Evolutionary conservation across 2,113 vertebrate genomes (phyloP), one percentile per base, ranked within the genome.

Genomic region (Nannospalax galili): DNA sequence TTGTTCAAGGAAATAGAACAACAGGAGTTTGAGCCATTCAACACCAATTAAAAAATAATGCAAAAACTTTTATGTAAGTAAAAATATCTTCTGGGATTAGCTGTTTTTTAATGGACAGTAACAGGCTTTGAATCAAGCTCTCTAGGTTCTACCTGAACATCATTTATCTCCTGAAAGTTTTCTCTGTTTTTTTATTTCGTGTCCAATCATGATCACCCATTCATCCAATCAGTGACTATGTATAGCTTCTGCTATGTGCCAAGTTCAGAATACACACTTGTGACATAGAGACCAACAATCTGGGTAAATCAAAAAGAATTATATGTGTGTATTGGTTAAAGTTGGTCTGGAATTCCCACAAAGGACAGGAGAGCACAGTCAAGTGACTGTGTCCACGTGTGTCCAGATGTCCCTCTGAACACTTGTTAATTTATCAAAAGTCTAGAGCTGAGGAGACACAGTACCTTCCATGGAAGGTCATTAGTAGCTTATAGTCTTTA

Each of bases 21-120:
- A 95, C 37, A 30, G 81, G n/a, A 89, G 93, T 58, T 93, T 96
- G 87, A 94, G 93, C 92, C 89, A 90, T 96, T 65, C 94, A 93
- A 97, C 93, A 90, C 92, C 95, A 87, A 97, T 98, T 97, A 97
- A 96, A 97, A 94, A 96, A 97, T 96, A 97, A 97, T n/a, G 92
- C 84, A 75, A n/a, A 96, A 97, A 94, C 86, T 95, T 95, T 95
- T 95, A 96, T 90, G 96, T 94, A 93, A 96, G 97, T 96, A 64
- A 96, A 97, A 97, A 91, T 48, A 97, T 84, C 93, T 97, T 96
- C 97, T 92, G 97, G 97, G 96, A 97, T 89, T 96, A 93, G 95
- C 95, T 97, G 97, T 97, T 97, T 97, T 97, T 93, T 97, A 98
- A 97, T 0, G 97, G 97, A 92, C 85, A 73, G 79, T 62, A 96